phyloP scores from a whole-genome alignment of 2,113 vertebrate species.

The Mesembrinibis cayennensis region DNA sequence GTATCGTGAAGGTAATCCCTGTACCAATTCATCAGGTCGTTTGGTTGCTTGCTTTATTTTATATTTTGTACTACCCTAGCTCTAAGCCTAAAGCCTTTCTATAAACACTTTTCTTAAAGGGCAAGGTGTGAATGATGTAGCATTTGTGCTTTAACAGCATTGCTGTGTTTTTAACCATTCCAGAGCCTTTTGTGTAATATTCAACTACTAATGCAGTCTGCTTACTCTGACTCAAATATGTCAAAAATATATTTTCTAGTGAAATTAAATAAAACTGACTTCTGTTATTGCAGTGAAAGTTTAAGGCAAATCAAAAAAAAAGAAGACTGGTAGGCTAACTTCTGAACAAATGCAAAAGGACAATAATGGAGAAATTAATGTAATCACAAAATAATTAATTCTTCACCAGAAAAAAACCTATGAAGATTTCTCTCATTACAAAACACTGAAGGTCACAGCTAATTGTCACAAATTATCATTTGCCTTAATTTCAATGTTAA shows the following conservation, averaged over 20 bases:
- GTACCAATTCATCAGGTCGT: constrained; percentile 23
- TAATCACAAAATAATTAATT: neutral
- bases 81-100: neutral
- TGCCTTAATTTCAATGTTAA: neutral
- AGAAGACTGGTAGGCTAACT: neutral
- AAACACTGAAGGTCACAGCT: neutral
- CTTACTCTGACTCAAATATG: neutral
- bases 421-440: neutral
- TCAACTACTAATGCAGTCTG: neutral
- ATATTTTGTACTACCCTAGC: neutral
- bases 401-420: neutral
- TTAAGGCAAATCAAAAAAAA: neutral
- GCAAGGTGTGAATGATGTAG: neutral
- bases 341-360: neutral
- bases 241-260: neutral
- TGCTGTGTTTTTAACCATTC: neutral
- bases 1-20: neutral
- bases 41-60: neutral
- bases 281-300: neutral
- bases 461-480: neutral
- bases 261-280: neutral
- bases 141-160: neutral
- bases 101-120: neutral
- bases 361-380: neutral
- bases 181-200: neutral